phyloP scores from a whole-genome alignment of 2,888 invertebrate species.

The Limnephilus auricula region DNA sequence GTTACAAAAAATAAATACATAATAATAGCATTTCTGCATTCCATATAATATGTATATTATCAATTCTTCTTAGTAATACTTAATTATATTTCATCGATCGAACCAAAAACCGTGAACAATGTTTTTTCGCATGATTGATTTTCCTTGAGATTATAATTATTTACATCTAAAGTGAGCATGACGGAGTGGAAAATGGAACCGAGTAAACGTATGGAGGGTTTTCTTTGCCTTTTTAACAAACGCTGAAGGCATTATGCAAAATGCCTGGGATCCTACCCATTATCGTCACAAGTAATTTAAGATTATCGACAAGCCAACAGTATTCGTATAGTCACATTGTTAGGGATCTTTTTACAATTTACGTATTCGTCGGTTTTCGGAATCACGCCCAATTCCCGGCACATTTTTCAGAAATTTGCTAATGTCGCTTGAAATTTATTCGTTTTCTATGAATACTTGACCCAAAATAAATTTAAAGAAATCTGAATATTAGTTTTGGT shows the following conservation, averaged over 20 bases:
- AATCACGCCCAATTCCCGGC: neutral
- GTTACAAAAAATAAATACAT: no score
- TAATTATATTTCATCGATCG: neutral
- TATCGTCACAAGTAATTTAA: neutral
- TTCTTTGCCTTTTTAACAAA: neutral
- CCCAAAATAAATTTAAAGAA: conserved; percentile 2
- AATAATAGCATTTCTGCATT: no score
- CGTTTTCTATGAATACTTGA: neutral
- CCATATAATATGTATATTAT: no score
- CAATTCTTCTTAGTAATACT: no score
- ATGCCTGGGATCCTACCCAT: neutral
- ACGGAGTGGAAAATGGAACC: neutral
- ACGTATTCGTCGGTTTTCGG: neutral
- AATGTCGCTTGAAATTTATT: neutral
- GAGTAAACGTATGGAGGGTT: neutral
- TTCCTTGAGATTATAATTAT: neutral
- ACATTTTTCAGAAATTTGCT: neutral
- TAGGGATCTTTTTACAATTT: neutral
- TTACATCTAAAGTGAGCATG: neutral
- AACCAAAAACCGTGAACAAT: neutral
- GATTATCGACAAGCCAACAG: neutral
- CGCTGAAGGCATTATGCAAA: neutral
- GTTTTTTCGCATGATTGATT: neutral
- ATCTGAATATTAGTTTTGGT: neutral
- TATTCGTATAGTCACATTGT: neutral